Percentiles rank a stretch among this genome's conserved stretches.
Evolutionary conservation across 2,888 invertebrate genomes (phyloP).

Genomic region (Cephus nigrinus): DNA sequence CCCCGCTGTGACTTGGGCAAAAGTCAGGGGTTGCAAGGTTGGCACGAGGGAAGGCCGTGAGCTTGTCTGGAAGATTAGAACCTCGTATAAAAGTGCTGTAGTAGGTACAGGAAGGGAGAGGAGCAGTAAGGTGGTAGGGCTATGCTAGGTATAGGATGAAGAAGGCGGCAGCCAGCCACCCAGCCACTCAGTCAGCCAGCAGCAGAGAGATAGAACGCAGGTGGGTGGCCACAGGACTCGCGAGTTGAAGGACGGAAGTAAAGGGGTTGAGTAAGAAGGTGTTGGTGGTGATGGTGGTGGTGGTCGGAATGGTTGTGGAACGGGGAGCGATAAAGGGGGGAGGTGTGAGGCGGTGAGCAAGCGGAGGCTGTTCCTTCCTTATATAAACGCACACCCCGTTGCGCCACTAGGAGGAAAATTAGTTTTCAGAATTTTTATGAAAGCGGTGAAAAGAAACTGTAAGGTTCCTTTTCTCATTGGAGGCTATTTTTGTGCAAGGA

Average conservation of each 20-base stretch:
- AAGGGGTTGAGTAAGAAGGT: background rate
- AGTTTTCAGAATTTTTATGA: conserved; percentile 66
- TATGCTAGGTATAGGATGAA: background rate
- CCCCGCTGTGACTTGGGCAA: conserved; percentile 47
- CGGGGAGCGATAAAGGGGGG: conserved; percentile 16
- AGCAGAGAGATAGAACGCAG: background rate
- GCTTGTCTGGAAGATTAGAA: conserved; percentile 65
- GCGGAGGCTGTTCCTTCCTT: conserved; percentile 39
- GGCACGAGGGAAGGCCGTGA: conserved; percentile 27
- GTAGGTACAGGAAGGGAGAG: conserved; percentile 38
- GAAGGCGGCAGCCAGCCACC: background rate
- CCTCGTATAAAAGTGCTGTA: conserved; percentile 65
- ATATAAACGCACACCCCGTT: conserved; percentile 30
- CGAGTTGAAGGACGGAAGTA: background rate
- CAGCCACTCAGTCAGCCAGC: background rate
- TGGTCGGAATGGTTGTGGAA: conserved; percentile 7
- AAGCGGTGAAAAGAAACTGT: conserved; percentile 63
- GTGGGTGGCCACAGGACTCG: background rate
- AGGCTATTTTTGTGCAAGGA: conserved; percentile 61
- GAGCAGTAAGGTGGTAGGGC: background rate
- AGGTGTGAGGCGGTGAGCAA: conserved; percentile 11
- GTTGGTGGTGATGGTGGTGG: background rate
- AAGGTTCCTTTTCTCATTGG: conserved; percentile 65
- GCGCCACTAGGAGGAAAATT: conserved; percentile 60
- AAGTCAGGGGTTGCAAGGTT: conserved; percentile 21